Percentiles rank a stretch among this genome's conserved stretches.
These are phyloP conservation scores for Eustalomyia histrio DNA, from an alignment of 2,888 invertebrate genomes.

Conservation along the genomic window DNA sequence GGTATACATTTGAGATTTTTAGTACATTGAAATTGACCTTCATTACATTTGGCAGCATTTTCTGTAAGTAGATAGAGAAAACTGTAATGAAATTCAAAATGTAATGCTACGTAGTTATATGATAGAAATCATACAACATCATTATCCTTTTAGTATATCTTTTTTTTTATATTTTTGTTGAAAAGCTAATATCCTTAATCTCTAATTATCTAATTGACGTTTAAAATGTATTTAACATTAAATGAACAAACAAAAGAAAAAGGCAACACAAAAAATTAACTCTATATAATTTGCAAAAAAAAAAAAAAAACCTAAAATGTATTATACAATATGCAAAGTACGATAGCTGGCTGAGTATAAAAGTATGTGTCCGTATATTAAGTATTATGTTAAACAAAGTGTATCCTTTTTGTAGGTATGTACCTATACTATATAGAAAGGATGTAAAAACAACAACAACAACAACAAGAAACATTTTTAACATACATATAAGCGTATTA, in stretches of 20 bases:
- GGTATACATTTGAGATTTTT: constrained; percentile 87
- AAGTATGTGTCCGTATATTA: background rate
- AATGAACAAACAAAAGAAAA: constrained; percentile 25
- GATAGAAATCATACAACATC: background rate
- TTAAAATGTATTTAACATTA: constrained; percentile 56
- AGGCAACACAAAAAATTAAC: background rate
- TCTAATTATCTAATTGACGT: constrained; percentile 64
- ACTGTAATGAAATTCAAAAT: background rate
- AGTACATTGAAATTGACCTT: constrained; percentile 87
- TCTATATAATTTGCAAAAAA: constrained; percentile 52
- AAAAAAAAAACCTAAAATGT: constrained; percentile 51
- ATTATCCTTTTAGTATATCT: background rate
- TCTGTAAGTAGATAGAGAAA: constrained; percentile 76
- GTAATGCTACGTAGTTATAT: background rate
- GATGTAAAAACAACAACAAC: background rate
- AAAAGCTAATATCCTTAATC: constrained; percentile 62
- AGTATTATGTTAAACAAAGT: background rate
- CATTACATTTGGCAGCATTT: constrained; percentile 82
- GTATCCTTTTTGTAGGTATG: constrained; percentile 6
- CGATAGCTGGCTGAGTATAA: constrained; percentile 28
- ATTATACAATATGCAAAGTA: constrained; percentile 49
- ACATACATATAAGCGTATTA: constrained; percentile 3
- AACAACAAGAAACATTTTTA: background rate
- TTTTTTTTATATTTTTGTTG: constrained; percentile 1
- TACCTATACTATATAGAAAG: background rate